Conservation (phyloP, 2,797 vertebrate genomes). For the Cossypha heuglini region DNA sequence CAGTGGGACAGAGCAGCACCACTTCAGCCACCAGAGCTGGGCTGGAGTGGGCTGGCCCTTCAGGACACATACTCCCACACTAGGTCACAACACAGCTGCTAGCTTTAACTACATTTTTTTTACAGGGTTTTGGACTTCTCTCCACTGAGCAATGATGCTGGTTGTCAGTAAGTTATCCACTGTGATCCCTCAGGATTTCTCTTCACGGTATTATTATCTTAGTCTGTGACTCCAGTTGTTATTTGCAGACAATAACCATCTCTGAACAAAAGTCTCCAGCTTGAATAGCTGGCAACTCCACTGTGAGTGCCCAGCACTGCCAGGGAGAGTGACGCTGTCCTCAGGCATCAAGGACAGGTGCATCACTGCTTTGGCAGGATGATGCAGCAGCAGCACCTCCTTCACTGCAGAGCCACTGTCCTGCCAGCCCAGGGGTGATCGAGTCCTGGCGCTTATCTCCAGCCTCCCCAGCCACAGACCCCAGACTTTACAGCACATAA, state of each 20-base stretch:
- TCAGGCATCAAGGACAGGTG: not conserved
- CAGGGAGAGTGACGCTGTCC: not conserved
- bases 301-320: rapidly evolving
- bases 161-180: not conserved
- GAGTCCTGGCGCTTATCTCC: not conserved
- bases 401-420: not conserved
- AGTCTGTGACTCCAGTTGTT: not conserved
- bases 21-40: not conserved
- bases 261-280: not conserved
- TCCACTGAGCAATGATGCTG: not conserved
- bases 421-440: not conserved
- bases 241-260: not conserved
- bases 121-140: not conserved
- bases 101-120: not conserved
- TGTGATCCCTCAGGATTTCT: not conserved
- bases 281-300: not conserved
- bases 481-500: rapidly evolving
- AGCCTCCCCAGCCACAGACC: not conserved
- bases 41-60: not conserved
- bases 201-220: not conserved
- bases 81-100: not conserved
- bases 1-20: not conserved
- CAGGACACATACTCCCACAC: not conserved
- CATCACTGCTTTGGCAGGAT: rapidly evolving
- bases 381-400: not conserved